phyloP scores from a whole-genome alignment of 2,888 invertebrate genomes.

The Spodoptera exigua region DNA sequence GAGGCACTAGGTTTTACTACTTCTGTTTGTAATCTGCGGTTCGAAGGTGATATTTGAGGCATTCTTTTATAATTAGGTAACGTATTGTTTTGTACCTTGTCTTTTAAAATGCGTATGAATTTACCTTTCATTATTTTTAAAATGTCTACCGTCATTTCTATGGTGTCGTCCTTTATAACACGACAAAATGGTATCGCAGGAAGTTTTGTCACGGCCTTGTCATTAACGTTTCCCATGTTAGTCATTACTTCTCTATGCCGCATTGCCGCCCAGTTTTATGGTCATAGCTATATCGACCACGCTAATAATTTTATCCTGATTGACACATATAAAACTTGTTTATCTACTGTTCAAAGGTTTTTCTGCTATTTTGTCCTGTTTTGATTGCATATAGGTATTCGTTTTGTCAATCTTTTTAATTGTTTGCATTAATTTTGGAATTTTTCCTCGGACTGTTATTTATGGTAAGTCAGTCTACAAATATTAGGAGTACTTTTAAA shows the following conservation, averaged over 20 bases:
- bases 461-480: no score
- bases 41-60: no score
- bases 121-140: not conserved
- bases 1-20: no score
- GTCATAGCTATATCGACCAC: slow-evolving; percentile 37
- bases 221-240: slow-evolving; percentile 33
- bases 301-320: slow-evolving; percentile 36
- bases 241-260: slow-evolving; percentile 34
- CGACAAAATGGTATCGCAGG: slow-evolving; percentile 39
- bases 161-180: slow-evolving; percentile 12
- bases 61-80: no score
- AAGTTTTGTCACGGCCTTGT: slow-evolving; percentile 44
- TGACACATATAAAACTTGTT: slow-evolving; percentile 33
- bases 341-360: slow-evolving; percentile 10
- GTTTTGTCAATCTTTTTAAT: no score
- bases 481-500: no score
- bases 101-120: no score
- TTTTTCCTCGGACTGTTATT: no score
- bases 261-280: slow-evolving; percentile 34
- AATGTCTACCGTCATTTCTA: slow-evolving; percentile 11
- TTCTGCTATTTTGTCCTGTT: slow-evolving; percentile 2
- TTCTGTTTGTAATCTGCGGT: no score
- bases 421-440: no score
- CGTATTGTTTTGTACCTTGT: no score
- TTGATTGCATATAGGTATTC: no score